Percentiles rank a stretch among this genome's conserved stretches.
Evolutionary conservation across 2,113 vertebrate species (phyloP).

Genomic region (Dromiciops gliroides): DNA sequence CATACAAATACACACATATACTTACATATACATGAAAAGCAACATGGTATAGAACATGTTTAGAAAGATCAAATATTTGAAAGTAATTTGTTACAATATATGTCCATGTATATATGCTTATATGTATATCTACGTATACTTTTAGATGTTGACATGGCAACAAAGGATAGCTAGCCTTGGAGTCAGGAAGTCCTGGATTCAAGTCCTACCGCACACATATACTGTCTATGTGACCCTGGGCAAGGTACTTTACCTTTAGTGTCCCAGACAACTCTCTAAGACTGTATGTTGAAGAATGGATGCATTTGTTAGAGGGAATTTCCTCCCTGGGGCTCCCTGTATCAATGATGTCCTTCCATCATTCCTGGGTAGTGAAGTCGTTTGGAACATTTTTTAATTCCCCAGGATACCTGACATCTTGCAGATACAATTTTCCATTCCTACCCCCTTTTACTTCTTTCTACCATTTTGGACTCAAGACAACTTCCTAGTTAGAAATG

Average conservation of each 20-base stretch:
- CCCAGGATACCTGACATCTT: not conserved
- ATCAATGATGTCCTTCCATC: not conserved
- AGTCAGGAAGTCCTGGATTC: not conserved
- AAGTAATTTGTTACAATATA: not conserved
- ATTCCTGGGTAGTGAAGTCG: slow-evolving; percentile 5
- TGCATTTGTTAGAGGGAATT: not conserved
- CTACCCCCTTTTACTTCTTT: not conserved
- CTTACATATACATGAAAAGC: not conserved
- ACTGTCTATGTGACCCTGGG: not conserved
- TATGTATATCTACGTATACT: not conserved
- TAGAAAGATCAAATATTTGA: not conserved
- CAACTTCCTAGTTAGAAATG: not conserved
- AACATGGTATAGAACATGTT: not conserved
- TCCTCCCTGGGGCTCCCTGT: not conserved
- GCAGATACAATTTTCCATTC: not conserved
- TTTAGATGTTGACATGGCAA: not conserved
- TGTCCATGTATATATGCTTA: not conserved
- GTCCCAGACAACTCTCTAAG: not conserved
- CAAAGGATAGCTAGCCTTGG: not conserved
- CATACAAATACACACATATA: not conserved
- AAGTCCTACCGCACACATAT: not conserved
- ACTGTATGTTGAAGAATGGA: not conserved
- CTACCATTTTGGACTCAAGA: slow-evolving; percentile 39
- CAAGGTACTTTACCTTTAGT: too few species aligned
- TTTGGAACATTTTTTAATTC: not conserved